phyloP scores from a whole-genome alignment of 2,113 vertebrate species.

The Hemicordylus capensis region DNA sequence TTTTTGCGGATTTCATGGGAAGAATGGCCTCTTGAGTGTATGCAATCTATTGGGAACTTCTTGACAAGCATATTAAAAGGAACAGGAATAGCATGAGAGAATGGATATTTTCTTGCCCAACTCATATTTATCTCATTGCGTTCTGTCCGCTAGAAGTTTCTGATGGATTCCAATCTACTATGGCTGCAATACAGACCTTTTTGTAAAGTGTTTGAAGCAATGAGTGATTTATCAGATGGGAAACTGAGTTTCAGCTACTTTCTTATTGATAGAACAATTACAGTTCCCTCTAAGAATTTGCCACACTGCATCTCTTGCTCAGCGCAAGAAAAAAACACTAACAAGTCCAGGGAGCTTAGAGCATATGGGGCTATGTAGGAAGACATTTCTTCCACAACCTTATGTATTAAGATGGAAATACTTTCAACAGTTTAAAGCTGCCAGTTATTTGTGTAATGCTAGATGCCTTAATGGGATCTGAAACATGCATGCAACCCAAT shows the following conservation, averaged over 20 bases:
- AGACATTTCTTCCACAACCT: constrained; percentile 15
- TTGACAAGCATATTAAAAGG: not conserved
- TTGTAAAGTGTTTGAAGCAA: not conserved
- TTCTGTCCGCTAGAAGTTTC: not conserved
- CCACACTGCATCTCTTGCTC: not conserved
- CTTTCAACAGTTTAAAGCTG: constrained; percentile 50
- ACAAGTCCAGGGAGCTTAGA: not conserved
- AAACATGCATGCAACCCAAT: constrained; percentile 33
- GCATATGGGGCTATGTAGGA: not conserved
- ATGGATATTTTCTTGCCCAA: not conserved
- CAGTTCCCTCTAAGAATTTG: not conserved
- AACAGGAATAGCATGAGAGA: not conserved
- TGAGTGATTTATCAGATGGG: not conserved
- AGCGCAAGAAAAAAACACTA: too few relatives aligned
- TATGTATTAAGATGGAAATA: constrained; percentile 42
- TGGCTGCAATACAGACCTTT: not conserved
- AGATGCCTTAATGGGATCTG: constrained; percentile 27
- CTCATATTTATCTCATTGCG: not conserved
- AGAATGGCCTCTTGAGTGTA: too few relatives aligned
- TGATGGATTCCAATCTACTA: fast-evolving
- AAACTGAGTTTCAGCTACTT: constrained; percentile 39
- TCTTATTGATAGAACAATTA: not conserved
- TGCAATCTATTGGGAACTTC: not conserved
- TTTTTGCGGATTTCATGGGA: too few relatives aligned
- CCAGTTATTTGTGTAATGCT: constrained; percentile 46